phyloP scores from a whole-genome alignment of 1,140 invertebrate genomes.

The Uloborus diversus region DNA sequence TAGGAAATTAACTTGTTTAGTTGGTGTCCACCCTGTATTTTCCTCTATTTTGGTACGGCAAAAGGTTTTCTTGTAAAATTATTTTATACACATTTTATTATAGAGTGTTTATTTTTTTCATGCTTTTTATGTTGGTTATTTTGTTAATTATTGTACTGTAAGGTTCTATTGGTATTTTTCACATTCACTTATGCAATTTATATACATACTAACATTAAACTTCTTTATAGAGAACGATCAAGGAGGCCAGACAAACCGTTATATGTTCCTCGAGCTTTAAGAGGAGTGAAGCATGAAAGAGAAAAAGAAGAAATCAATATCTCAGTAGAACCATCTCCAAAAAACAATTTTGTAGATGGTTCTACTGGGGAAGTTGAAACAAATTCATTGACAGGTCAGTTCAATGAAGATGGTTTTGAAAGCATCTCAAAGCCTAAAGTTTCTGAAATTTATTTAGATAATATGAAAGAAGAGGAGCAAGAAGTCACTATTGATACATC shows the following conservation, averaged over 20 bases:
- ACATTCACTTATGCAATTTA: background rate
- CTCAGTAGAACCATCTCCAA: background rate
- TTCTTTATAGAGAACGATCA: slow-evolving; percentile 43
- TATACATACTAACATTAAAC: background rate
- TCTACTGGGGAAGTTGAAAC: background rate
- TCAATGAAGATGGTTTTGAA: background rate
- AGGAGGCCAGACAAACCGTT: slow-evolving; percentile 79
- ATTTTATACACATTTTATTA: background rate
- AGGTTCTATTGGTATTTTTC: background rate
- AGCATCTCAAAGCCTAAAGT: background rate
- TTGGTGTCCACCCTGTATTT: too few species aligned
- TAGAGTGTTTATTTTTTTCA: background rate
- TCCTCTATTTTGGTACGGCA: background rate
- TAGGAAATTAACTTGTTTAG: too few species aligned
- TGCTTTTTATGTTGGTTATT: background rate
- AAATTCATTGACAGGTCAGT: background rate
- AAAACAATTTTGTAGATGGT: background rate
- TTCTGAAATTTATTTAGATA: too few species aligned
- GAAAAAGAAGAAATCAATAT: background rate
- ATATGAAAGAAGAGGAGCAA: too few species aligned
- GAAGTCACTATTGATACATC: too few species aligned
- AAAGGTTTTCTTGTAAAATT: background rate
- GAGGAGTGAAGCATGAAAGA: slow-evolving; percentile 63
- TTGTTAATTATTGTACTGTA: background rate
- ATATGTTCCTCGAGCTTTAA: slow-evolving; percentile 77